Percentiles rank a stretch among this genome's conserved stretches.
Conservation (phyloP, 2,888 invertebrate genomes). For the Cinara cedri region DNA sequence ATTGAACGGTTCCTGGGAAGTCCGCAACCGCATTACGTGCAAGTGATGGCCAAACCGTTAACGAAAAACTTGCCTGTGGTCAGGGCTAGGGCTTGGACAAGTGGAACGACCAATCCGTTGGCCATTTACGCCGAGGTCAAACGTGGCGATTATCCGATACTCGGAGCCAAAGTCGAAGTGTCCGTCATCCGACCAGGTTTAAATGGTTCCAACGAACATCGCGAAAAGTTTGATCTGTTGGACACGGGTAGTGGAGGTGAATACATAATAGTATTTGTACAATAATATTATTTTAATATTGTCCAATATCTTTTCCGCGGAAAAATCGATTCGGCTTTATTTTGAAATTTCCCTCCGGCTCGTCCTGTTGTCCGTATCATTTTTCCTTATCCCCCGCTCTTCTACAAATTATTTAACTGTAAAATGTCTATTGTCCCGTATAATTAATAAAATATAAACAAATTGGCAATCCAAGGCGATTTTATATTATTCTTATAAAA, state of each 20-base stretch:
- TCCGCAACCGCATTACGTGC: slow-evolving; percentile 69
- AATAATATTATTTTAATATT: neutral
- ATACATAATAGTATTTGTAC: slow-evolving; percentile 34
- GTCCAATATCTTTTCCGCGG: too few species aligned
- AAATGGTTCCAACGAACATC: slow-evolving; percentile 60
- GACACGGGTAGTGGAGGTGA: slow-evolving; percentile 69
- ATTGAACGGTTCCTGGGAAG: slow-evolving; percentile 68
- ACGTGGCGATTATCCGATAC: slow-evolving; percentile 67
- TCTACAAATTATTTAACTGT: too few species aligned
- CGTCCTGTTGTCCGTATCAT: too few species aligned
- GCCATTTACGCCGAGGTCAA: slow-evolving; percentile 67
- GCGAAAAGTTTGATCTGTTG: slow-evolving; percentile 65
- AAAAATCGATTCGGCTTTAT: too few species aligned
- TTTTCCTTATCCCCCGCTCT: too few species aligned
- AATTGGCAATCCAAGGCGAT: too few species aligned
- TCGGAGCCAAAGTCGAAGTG: slow-evolving; percentile 68
- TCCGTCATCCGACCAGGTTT: slow-evolving; percentile 62
- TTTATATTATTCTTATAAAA: too few species aligned
- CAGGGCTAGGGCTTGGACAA: slow-evolving; percentile 65
- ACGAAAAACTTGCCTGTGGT: slow-evolving; percentile 64
- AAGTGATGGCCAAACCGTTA: slow-evolving; percentile 68
- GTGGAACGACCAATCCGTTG: slow-evolving; percentile 64
- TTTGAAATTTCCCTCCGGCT: neutral
- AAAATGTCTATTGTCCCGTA: too few species aligned
- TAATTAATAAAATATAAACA: too few species aligned